Evolutionary conservation across 2,113 vertebrate genomes (phyloP), one percentile per base, ranked within the genome.

Genomic region (Forbesichthys agassizii): DNA sequence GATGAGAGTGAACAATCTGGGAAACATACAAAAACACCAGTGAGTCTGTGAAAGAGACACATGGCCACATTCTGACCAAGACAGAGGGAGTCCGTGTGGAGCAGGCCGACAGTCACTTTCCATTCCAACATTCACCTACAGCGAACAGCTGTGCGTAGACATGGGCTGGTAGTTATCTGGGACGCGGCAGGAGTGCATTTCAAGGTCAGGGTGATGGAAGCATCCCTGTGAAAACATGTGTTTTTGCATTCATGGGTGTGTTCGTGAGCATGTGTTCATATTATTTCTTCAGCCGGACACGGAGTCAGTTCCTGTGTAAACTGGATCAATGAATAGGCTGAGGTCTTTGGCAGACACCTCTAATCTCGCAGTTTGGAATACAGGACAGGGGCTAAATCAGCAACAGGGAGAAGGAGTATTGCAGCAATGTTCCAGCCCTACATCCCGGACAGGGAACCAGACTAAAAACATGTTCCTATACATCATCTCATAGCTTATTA

Each of bases 1-100:
- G 88, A 84, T 86, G 85, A 88, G 86, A 88, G 86, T 84, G 78
- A 86, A 88, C 81, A 83, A 82, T 80, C 83, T 54, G 77, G 79
- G 83, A 81, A 88, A 81, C 75, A 80, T 79, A 81, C 7, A 88
- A 64, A 66, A 72, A 79, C 67, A 73, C 64, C 72, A 83, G 73
- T 86, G 48, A 63, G 49, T 7, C 58, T 27, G 27, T 20, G 27
- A 82, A 84, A 89, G 82, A 82, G 84, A 85, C 88, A 86, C 89
- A 88, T 86, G 88, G 88, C 86, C 82, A 84, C 85, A 85, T 82
- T 88, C 85, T 89, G 84, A 82, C 85, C 73, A 79, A 87, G 83
- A 82, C 83, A 88, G 83, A 88, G 78, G 79, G 85, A 82, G 85
- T 62, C 73, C 78, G 74, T 48, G 80, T 68, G 54, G 71, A 74